Conservation (phyloP, 2,888 invertebrate species). For the Endomychus coccineus region DNA sequence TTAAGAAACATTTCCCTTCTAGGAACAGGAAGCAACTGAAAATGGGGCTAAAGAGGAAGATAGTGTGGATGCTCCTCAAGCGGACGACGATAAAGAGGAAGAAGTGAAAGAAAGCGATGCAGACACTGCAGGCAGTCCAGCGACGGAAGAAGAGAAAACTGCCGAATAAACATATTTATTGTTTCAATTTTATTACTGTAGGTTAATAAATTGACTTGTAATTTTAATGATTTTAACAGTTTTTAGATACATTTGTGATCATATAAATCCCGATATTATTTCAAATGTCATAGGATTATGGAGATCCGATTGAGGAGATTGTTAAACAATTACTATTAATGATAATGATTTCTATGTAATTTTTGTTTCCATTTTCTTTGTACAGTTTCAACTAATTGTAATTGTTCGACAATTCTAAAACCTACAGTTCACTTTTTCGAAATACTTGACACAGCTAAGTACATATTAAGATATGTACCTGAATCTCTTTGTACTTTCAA, state of each 20-base stretch:
- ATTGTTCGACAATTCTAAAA: constrained; percentile 15
- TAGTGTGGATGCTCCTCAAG: constrained; percentile 29
- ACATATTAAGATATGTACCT: constrained; percentile 41
- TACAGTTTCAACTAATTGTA: constrained; percentile 15
- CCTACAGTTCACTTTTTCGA: constrained; percentile 16
- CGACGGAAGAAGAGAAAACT: constrained; percentile 35
- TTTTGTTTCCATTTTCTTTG: constrained; percentile 13
- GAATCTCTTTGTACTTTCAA: constrained; percentile 26
- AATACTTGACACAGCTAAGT: constrained; percentile 27
- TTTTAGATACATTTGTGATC: constrained; percentile 10
- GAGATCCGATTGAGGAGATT: too few species aligned
- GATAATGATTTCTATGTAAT: constrained; percentile 11
- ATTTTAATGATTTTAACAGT: constrained; percentile 17
- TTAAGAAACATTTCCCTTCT: constrained; percentile 14
- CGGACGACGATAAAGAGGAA: constrained; percentile 34
- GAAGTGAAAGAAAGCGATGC: constrained; percentile 29
- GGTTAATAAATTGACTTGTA: constrained; percentile 28
- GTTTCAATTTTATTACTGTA: constrained; percentile 30
- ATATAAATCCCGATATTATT: too few species aligned
- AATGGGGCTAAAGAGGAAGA: constrained; percentile 40
- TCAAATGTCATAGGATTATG: too few species aligned
- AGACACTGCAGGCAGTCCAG: constrained; percentile 30
- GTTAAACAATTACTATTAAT: constrained; percentile 15
- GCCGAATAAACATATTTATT: constrained; percentile 35
- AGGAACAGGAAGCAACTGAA: constrained; percentile 35